Evolutionary conservation across 2,797 vertebrate species (phyloP).

Genomic region (Hozukius guyotensis): DNA sequence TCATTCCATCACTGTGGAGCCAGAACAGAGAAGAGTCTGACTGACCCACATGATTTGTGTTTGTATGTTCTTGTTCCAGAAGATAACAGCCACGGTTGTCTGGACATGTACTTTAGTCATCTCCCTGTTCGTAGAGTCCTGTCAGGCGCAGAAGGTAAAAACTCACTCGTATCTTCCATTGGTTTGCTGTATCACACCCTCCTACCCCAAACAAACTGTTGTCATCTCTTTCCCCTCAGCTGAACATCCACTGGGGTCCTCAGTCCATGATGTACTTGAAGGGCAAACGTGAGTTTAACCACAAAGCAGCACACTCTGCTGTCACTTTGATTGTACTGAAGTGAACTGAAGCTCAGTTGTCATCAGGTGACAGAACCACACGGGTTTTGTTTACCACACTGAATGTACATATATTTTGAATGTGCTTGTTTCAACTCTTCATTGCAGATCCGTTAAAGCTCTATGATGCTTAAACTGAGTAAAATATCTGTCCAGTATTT

Average conservation of each 20-base stretch:
- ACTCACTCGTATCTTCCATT: neutral
- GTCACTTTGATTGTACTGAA: neutral
- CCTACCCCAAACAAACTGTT: neutral
- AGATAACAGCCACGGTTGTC: slow-evolving; percentile 44
- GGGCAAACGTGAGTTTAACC: slow-evolving; percentile 81
- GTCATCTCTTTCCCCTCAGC: slow-evolving; percentile 33
- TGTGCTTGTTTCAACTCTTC: neutral
- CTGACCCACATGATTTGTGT: neutral
- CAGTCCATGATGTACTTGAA: slow-evolving; percentile 87
- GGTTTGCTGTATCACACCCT: neutral
- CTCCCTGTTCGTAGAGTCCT: slow-evolving; percentile 63
- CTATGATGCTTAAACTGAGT: neutral
- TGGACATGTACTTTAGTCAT: slow-evolving; percentile 71
- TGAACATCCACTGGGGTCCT: slow-evolving; percentile 83
- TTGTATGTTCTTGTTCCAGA: slow-evolving; percentile 51
- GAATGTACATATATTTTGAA: neutral
- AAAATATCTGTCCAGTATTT: neutral
- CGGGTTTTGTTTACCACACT: neutral
- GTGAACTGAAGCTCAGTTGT: neutral
- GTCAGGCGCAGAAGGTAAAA: slow-evolving; percentile 77
- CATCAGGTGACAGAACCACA: neutral
- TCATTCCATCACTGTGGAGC: neutral
- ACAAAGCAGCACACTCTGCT: neutral
- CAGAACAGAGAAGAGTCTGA: neutral
- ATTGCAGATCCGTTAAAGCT: neutral